Evolutionary conservation across 2,888 invertebrate genomes (phyloP).

Genomic region (Hyposoter didymator): DNA sequence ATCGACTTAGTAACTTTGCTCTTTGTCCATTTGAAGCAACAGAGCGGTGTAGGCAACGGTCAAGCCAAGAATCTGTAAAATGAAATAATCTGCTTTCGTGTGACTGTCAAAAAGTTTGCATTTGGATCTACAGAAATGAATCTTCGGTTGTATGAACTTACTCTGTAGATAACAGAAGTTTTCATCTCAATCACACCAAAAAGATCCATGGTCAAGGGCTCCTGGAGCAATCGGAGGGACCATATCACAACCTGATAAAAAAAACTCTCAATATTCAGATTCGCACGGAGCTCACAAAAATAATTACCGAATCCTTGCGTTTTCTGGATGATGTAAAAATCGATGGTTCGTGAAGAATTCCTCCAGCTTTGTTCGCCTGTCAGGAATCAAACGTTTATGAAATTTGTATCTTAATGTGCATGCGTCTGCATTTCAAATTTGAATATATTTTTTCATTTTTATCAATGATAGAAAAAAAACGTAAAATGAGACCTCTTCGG

Average conservation of each 20-base stretch:
- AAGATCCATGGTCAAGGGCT: constrained; percentile 57
- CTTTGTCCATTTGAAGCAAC: neutral
- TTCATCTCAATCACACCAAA: constrained; percentile 52
- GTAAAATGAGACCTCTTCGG: constrained; percentile 36
- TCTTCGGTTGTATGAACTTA: neutral
- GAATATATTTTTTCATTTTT: neutral
- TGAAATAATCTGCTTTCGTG: neutral
- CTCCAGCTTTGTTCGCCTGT: constrained; percentile 57
- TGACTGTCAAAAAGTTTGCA: too few relatives aligned
- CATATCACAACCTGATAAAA: constrained; percentile 33
- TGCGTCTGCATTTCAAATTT: neutral
- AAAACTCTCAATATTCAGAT: neutral
- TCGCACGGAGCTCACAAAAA: neutral
- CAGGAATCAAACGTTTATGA: neutral
- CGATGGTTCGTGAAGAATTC: constrained; percentile 48
- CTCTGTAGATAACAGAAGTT: constrained; percentile 56
- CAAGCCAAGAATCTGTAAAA: neutral
- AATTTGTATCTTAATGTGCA: neutral
- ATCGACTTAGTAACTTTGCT: neutral
- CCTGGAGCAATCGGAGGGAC: constrained; percentile 58
- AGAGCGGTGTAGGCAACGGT: neutral
- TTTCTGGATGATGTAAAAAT: constrained; percentile 21
- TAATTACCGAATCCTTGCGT: constrained; percentile 37
- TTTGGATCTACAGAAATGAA: neutral
- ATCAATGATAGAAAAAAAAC: neutral